Base-by-base conservation (phyloP, 1,140 invertebrate species). In the Heliconius hermathena region DNA sequence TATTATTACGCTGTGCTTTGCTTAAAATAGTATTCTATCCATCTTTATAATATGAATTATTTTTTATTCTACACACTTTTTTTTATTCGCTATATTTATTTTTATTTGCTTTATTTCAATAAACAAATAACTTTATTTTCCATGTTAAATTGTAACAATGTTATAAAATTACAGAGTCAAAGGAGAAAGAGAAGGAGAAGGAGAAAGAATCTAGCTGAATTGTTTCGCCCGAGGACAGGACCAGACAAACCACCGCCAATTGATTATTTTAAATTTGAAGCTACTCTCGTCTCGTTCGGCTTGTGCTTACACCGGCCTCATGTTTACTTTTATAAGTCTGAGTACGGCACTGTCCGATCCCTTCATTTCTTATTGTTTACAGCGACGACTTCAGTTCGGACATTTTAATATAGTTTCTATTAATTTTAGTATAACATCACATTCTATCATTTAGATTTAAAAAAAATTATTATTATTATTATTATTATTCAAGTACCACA, bases 181-280 rank as follows among this genome's bases (percentile, higher is more conserved):
- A 94, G 75, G 79, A 81, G 26, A 66, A 66, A 66, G 60, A 66
- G 73, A 81, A 81, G 89, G 92, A 94, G 83, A 93, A 94, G 83
- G 91, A 94, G 85, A 94, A 94, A 83, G 93, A 94, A 87, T 94
- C 93, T 74, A 94, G 93, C 92, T 94, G 93, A 94, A 94, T 93
- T 89, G 88, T 87, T 89, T 90, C 87, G 83, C 83, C 81, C 66
- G 82, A 90, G 87, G 83, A 89, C 88, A 91, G 91, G 91, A 94
- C 87, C 88, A 91, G 88, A 92, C 86, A 90, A 93, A 94, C 93
- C 93, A 94, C 93, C 93, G 93, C 92, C 90, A 92, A 92, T 91
- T 90, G 88, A 91, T 93, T 92, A 92, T 92, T 91, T 94, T 93
- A 93, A 87, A 91, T 88, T 91, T 91, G 89, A 88, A 84, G 87